These are phyloP conservation scores for Bergia sp. DNA, from an alignment of 92 coral and sea anemone species.

Conservation along the genomic window DNA sequence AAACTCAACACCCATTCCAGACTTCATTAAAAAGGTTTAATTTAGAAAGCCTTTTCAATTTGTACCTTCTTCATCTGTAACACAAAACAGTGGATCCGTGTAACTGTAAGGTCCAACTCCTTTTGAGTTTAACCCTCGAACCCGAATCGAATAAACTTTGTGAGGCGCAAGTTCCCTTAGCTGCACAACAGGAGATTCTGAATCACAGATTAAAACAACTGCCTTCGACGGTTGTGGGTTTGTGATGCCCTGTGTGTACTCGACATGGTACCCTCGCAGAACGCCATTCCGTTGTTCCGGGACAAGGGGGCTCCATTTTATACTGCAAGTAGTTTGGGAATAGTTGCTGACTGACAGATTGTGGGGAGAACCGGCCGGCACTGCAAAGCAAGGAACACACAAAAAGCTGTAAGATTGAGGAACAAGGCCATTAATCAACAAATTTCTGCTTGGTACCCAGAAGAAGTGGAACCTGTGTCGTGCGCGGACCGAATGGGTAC, in stretches of 20 bases:
- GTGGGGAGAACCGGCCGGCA: background rate
- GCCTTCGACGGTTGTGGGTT: background rate
- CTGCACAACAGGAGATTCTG: background rate
- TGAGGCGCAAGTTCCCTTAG: background rate
- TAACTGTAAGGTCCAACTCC: background rate
- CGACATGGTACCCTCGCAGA: background rate
- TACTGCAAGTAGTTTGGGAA: background rate
- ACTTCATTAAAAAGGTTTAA: too few species aligned
- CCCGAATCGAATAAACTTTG: slow-evolving; percentile 4
- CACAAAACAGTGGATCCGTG: background rate
- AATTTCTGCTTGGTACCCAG: too few species aligned
- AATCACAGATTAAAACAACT: background rate
- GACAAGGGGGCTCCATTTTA: background rate
- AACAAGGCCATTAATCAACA: too few species aligned
- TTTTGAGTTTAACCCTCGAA: slow-evolving; percentile 11
- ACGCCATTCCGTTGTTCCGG: background rate
- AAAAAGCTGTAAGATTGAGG: background rate
- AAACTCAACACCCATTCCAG: too few species aligned
- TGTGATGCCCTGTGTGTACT: background rate
- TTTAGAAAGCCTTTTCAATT: too few species aligned
- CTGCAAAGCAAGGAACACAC: background rate
- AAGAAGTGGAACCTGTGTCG: too few species aligned
- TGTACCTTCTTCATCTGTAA: slow-evolving; percentile 5
- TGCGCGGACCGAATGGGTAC: too few species aligned
- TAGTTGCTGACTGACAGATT: slow-evolving; percentile 1